These are phyloP conservation scores for Coilia nasus DNA, from an alignment of 2,797 vertebrate species.

Conservation along the genomic window DNA sequence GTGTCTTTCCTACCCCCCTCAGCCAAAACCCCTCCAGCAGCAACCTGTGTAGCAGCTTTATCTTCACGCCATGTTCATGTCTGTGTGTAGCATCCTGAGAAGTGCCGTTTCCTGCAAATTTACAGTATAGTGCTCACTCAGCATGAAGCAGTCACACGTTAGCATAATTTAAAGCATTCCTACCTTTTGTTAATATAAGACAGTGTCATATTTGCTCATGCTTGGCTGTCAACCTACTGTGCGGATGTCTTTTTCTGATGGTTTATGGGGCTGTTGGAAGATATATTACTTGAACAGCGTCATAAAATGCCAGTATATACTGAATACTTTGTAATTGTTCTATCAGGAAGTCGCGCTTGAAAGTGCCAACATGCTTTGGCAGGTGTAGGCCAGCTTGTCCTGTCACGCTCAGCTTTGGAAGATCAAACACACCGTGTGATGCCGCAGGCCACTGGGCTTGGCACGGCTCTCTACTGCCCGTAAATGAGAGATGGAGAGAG, in stretches of 20 bases:
- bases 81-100: not conserved
- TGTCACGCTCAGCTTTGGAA: not conserved
- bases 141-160: not conserved
- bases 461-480: not conserved
- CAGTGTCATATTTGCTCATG: not conserved
- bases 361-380: not conserved
- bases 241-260: not conserved
- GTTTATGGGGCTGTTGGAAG: not conserved
- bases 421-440: not conserved
- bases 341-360: not conserved
- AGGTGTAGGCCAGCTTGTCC: not conserved
- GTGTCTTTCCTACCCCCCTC: not conserved
- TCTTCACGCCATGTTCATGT: not conserved
- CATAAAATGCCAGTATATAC: not conserved
- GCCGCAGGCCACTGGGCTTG: not conserved
- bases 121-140: not conserved
- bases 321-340: not conserved
- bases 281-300: not conserved
- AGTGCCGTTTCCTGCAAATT: not conserved
- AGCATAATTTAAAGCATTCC: not conserved
- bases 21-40: not conserved
- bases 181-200: not conserved
- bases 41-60: not conserved
- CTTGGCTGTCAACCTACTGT: not conserved
- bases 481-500: constrained; percentile 2